Evolutionary conservation across 1,140 invertebrate species (phyloP).

Genomic region (Macrocentrus cingulum): DNA sequence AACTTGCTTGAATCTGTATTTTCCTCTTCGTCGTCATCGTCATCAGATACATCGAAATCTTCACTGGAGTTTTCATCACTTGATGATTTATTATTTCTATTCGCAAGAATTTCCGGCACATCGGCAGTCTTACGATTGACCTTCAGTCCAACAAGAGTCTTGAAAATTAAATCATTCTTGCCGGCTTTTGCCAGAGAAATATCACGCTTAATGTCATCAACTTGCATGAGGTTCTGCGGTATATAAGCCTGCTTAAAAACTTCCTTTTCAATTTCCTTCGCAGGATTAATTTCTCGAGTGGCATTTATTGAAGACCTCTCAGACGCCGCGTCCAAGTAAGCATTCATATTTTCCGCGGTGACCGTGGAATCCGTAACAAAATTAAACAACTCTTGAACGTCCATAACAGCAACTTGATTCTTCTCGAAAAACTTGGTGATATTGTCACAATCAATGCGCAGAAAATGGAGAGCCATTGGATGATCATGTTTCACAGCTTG

Average conservation of each 20-base stretch:
- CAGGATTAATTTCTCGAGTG: slow-evolving; percentile 64
- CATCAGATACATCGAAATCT: slow-evolving; percentile 50
- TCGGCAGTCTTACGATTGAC: slow-evolving; percentile 72
- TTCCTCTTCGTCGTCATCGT: slow-evolving; percentile 56
- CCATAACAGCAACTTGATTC: slow-evolving; percentile 84
- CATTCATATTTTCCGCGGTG: slow-evolving; percentile 79
- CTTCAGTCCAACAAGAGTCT: slow-evolving; percentile 82
- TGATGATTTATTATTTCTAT: slow-evolving; percentile 58
- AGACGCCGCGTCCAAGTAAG: slow-evolving; percentile 73
- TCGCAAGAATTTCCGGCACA: slow-evolving; percentile 51
- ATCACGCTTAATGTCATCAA: slow-evolving; percentile 89
- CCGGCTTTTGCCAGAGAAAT: slow-evolving; percentile 77
- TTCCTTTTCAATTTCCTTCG: slow-evolving; percentile 79
- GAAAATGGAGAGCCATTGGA: slow-evolving; percentile 91
- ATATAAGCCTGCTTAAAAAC: slow-evolving; percentile 95
- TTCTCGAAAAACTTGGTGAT: slow-evolving; percentile 92
- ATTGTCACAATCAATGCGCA: slow-evolving; percentile 94
- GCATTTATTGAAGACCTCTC: slow-evolving; percentile 64
- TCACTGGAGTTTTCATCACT: slow-evolving; percentile 36
- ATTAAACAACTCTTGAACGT: slow-evolving; percentile 90
- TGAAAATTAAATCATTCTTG: slow-evolving; percentile 76
- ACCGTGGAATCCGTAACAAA: slow-evolving; percentile 92
- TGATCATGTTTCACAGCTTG: slow-evolving; percentile 98
- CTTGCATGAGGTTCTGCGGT: slow-evolving; percentile 90
- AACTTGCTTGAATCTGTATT: slow-evolving; percentile 69